phyloP scores from a whole-genome alignment of 92 coral and sea anemone genomes.

The Nematostella vectensis region DNA sequence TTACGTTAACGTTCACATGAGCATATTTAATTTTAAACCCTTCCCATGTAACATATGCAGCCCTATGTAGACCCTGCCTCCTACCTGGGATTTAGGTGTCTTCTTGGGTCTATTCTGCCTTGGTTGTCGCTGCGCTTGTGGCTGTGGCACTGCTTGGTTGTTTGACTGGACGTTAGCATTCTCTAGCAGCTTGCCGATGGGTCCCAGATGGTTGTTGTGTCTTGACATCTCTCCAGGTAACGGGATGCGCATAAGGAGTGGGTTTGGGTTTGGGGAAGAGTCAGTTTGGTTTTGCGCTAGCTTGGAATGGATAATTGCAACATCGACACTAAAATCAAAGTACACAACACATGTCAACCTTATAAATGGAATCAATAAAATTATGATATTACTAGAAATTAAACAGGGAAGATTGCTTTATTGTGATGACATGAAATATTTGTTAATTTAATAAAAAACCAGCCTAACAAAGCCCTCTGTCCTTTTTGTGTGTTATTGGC shows the following conservation, averaged over 20 bases:
- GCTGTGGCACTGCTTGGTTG: constrained; percentile 9
- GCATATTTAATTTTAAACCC: no score
- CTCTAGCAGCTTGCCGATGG: constrained; percentile 59
- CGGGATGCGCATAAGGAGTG: constrained; percentile 56
- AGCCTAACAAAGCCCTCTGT: no score
- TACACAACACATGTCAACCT: neutral
- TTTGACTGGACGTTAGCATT: constrained; percentile 39
- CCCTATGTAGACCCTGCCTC: no score
- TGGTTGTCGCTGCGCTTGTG: constrained; percentile 53
- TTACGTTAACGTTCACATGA: no score
- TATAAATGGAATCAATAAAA: neutral
- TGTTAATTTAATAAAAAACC: neutral
- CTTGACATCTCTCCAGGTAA: constrained; percentile 43
- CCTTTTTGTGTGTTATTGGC: no score
- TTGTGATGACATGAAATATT: neutral
- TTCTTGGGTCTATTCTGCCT: constrained; percentile 52
- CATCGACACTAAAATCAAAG: constrained; percentile 70
- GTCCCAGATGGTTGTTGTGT: constrained; percentile 33
- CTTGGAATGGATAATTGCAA: constrained; percentile 78
- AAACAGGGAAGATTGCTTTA: no score
- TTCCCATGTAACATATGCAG: no score
- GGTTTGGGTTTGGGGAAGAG: constrained; percentile 25
- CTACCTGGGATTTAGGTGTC: constrained; percentile 63
- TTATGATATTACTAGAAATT: neutral
- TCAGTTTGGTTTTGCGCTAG: constrained; percentile 51